Conservation (phyloP, 2,888 invertebrate species). For the Steinernema hermaphroditum region DNA sequence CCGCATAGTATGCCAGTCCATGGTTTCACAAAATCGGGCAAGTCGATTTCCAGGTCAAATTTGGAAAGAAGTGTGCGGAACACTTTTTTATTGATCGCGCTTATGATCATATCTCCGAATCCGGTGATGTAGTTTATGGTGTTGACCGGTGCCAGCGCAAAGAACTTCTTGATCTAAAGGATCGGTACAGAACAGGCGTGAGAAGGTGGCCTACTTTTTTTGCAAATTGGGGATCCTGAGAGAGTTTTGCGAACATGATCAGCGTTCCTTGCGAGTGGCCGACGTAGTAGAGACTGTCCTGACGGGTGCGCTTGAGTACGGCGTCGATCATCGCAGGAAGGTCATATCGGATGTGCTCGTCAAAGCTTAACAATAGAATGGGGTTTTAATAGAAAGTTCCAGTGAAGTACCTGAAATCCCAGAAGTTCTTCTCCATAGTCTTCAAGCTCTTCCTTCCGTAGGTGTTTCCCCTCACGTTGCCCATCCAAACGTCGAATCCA, state of each 20-base stretch:
- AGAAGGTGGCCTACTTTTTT: constrained; percentile 39
- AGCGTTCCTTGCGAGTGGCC: constrained; percentile 80
- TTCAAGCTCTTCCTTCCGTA: constrained; percentile 73
- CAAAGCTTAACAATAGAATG: constrained; percentile 73
- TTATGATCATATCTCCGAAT: constrained; percentile 42
- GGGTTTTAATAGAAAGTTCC: background rate
- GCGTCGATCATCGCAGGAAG: constrained; percentile 83
- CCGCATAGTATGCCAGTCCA: background rate
- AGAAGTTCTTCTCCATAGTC: constrained; percentile 73
- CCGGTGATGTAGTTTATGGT: constrained; percentile 46
- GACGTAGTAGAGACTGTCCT: constrained; percentile 75
- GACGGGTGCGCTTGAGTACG: constrained; percentile 72
- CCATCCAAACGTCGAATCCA: constrained; percentile 55
- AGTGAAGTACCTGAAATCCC: constrained; percentile 72
- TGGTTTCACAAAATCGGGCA: background rate
- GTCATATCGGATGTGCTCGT: constrained; percentile 85
- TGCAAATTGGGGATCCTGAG: constrained; percentile 44
- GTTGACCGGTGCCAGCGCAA: constrained; percentile 64
- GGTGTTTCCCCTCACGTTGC: constrained; percentile 52
- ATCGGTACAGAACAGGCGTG: constrained; percentile 1
- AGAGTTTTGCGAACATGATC: constrained; percentile 60
- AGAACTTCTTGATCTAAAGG: constrained; percentile 62
- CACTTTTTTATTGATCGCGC: too few relatives aligned
- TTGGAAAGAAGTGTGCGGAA: too few relatives aligned
- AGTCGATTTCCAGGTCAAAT: constrained; percentile 23